A percentile compares a stretch with the other conserved stretches of the same genome.
Evolutionary conservation across 2,113 vertebrate species (phyloP).

Genomic region (western clawed frog (Xenopus tropicalis)): DNA sequence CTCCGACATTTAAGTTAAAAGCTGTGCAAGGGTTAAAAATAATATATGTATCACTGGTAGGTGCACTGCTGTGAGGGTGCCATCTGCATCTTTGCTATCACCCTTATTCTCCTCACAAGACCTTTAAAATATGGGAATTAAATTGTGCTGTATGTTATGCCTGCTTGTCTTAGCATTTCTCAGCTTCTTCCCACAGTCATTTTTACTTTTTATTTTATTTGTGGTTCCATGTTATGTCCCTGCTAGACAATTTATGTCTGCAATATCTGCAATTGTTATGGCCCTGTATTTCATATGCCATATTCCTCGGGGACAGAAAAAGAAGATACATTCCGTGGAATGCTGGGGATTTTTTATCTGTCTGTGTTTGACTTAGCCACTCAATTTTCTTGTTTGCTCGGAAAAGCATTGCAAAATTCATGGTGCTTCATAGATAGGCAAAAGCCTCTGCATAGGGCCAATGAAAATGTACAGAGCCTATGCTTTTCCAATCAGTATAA

Average conservation of each 20-base stretch:
- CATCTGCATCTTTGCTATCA: constrained; percentile 6
- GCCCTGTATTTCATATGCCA: constrained; percentile 23
- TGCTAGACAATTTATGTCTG: constrained; percentile 23
- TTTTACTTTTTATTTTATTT: no score
- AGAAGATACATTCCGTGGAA: background rate
- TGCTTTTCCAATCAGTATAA: no score
- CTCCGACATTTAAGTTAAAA: background rate
- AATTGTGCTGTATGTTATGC: no score
- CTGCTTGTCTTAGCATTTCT: no score
- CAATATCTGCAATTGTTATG: constrained; percentile 33
- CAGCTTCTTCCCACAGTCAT: no score
- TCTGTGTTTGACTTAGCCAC: background rate
- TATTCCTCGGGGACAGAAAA: constrained; percentile 8
- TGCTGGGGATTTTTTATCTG: background rate
- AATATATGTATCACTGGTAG: background rate
- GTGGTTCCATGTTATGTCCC: background rate
- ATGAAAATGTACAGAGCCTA: no score
- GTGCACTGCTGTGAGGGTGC: background rate
- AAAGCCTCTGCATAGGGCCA: no score
- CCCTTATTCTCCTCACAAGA: background rate
- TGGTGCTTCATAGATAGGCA: no score
- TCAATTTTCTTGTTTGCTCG: constrained; percentile 1
- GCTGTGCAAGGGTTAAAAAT: constrained; percentile 2
- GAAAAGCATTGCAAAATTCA: background rate
- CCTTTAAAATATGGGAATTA: no score